These are phyloP conservation scores for Agelastica alni DNA, from an alignment of 2,888 invertebrate genomes.

Conservation along the genomic window DNA sequence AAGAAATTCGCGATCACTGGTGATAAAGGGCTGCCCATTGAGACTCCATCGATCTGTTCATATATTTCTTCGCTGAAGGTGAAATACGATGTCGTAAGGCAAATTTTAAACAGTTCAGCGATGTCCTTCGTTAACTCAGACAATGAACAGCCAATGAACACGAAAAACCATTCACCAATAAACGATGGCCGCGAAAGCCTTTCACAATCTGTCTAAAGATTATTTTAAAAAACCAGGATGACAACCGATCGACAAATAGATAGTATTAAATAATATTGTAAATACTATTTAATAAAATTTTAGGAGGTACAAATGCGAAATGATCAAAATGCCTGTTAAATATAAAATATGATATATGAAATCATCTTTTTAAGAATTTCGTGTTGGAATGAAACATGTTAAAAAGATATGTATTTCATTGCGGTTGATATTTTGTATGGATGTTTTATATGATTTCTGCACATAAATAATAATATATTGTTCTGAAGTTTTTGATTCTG, in stretches of 20 bases:
- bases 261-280: slow-evolving; percentile 20
- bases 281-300: slow-evolving; percentile 26
- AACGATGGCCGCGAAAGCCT: too few species aligned
- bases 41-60: too few species aligned
- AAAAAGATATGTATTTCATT: neutral
- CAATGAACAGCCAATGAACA: too few species aligned
- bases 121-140: too few species aligned
- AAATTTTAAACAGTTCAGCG: too few species aligned
- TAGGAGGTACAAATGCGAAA: slow-evolving; percentile 21
- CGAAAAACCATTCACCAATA: too few species aligned
- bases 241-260: slow-evolving; percentile 1
- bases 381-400: slow-evolving; percentile 1
- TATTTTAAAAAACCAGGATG: too few species aligned
- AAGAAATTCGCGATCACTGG: too few species aligned
- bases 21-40: too few species aligned
- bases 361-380: neutral
- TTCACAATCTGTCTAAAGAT: too few species aligned
- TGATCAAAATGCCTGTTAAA: slow-evolving; percentile 22
- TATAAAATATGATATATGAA: slow-evolving; percentile 6
- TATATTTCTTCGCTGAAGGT: too few species aligned
- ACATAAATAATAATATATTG: neutral
- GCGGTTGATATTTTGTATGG: neutral
- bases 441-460: neutral
- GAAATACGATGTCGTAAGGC: too few species aligned
- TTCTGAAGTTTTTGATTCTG: neutral